These are phyloP conservation scores for Phoeniculus purpureus DNA, from an alignment of 2,797 vertebrate species.

Conservation along the genomic window DNA sequence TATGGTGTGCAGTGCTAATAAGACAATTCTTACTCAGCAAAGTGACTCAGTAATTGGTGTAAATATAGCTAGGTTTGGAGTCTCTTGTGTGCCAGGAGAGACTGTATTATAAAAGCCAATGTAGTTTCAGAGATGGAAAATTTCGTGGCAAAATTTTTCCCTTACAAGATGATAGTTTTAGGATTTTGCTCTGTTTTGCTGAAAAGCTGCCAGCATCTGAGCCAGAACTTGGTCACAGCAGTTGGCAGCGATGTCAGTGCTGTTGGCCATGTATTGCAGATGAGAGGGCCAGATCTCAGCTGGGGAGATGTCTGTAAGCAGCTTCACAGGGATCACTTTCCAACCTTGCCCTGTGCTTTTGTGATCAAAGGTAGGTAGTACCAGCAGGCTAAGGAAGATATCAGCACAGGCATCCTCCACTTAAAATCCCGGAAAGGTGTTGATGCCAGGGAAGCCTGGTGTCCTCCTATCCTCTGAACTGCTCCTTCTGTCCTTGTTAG, in stretches of 20 bases:
- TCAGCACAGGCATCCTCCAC: background rate
- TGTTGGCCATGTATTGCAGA: background rate
- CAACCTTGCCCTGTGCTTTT: background rate
- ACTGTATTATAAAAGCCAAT: slow-evolving; percentile 11
- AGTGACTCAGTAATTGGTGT: slow-evolving; percentile 50
- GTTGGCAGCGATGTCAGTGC: background rate
- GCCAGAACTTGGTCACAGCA: background rate
- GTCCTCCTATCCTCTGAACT: background rate
- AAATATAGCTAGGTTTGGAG: slow-evolving; percentile 59
- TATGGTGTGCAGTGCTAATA: slow-evolving; percentile 18
- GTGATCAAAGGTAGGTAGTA: background rate
- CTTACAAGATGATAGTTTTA: background rate
- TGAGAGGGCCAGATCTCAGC: background rate
- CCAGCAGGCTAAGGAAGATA: background rate
- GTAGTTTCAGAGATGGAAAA: background rate
- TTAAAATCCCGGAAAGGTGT: background rate
- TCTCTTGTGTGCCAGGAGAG: slow-evolving; percentile 26
- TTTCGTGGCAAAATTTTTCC: slow-evolving; percentile 10
- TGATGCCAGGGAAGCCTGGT: background rate
- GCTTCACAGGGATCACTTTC: accelerated
- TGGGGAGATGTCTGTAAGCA: background rate
- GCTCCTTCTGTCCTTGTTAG: background rate
- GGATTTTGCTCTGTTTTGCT: slow-evolving; percentile 38
- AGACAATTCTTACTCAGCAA: slow-evolving; percentile 59
- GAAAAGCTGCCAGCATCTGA: background rate